phyloP scores from a whole-genome alignment of 2,797 vertebrate species.

The Harpagifer antarcticus region DNA sequence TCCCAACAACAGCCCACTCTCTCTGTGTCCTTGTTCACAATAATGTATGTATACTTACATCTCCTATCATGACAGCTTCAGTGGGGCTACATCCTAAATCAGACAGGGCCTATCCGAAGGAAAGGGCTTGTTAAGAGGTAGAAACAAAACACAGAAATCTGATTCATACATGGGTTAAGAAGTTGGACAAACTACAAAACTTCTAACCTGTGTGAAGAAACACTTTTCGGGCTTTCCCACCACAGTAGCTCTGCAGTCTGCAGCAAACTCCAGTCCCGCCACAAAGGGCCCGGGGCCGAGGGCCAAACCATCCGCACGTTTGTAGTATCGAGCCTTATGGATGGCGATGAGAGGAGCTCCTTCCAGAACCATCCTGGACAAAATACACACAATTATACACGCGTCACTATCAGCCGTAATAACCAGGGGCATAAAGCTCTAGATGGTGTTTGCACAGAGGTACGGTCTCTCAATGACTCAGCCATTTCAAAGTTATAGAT shows the following conservation, averaged over 20 bases:
- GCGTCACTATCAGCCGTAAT: not conserved
- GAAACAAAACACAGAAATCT: not conserved
- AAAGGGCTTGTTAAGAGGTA: not conserved
- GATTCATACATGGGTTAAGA: not conserved
- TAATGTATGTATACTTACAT: slow-evolving; percentile 69
- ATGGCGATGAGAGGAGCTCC: slow-evolving; percentile 95
- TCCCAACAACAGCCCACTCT: not conserved
- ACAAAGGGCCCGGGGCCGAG: slow-evolving; percentile 97
- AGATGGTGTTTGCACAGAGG: not conserved
- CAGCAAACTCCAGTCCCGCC: slow-evolving; percentile 90
- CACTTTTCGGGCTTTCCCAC: slow-evolving; percentile 94
- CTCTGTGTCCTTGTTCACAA: no score
- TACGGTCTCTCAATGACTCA: not conserved
- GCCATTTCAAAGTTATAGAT: not conserved
- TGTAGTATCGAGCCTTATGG: slow-evolving; percentile 97
- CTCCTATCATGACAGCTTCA: slow-evolving; percentile 96
- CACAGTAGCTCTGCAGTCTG: slow-evolving; percentile 88
- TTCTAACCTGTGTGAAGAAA: slow-evolving; percentile 86
- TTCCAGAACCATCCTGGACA: slow-evolving; percentile 87
- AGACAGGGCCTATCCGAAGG: slow-evolving; percentile 84
- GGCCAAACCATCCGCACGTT: slow-evolving; percentile 91
- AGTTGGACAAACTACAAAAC: not conserved
- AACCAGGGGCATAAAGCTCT: not conserved
- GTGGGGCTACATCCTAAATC: slow-evolving; percentile 86
- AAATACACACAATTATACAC: slow-evolving; percentile 4